Percentiles rank a stretch among this genome's conserved stretches.
Conservation (phyloP, 2,888 invertebrate genomes). For the Tyria jacobaeae region DNA sequence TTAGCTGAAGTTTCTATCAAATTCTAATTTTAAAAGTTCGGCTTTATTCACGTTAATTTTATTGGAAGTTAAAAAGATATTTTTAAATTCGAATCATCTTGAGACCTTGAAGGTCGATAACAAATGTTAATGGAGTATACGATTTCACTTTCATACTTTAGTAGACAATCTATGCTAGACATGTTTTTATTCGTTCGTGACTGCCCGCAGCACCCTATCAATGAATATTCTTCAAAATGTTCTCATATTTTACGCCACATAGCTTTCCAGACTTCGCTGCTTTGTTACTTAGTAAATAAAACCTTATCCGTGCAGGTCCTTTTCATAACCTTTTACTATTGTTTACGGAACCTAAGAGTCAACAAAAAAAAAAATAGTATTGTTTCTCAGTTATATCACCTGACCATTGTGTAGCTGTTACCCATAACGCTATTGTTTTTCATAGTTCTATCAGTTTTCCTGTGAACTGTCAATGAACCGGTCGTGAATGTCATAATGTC, state of each 20-base stretch:
- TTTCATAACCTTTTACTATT: neutral
- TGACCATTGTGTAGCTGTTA: neutral
- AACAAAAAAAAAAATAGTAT: neutral
- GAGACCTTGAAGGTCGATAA: neutral
- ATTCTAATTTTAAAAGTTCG: neutral
- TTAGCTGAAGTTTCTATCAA: too few species aligned
- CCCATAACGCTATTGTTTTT: slow-evolving; percentile 7
- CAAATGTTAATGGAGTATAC: neutral
- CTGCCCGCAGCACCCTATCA: neutral
- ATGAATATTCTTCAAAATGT: neutral
- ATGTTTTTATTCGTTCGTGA: neutral
- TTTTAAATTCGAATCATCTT: too few species aligned
- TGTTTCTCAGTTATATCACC: slow-evolving; percentile 4
- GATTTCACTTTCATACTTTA: neutral
- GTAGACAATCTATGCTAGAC: neutral
- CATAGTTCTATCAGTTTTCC: slow-evolving; percentile 4
- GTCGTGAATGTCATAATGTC: slow-evolving; percentile 42
- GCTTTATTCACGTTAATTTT: too few species aligned
- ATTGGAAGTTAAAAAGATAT: too few species aligned
- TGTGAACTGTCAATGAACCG: slow-evolving; percentile 23
- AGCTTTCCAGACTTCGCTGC: neutral
- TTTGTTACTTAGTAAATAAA: neutral
- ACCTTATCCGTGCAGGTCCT: neutral
- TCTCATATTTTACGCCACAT: neutral
- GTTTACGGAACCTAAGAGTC: neutral